Evolutionary conservation across 1,140 invertebrate species (phyloP), one percentile per base, ranked within the genome.

Genomic region (Melitaea cinxia): DNA sequence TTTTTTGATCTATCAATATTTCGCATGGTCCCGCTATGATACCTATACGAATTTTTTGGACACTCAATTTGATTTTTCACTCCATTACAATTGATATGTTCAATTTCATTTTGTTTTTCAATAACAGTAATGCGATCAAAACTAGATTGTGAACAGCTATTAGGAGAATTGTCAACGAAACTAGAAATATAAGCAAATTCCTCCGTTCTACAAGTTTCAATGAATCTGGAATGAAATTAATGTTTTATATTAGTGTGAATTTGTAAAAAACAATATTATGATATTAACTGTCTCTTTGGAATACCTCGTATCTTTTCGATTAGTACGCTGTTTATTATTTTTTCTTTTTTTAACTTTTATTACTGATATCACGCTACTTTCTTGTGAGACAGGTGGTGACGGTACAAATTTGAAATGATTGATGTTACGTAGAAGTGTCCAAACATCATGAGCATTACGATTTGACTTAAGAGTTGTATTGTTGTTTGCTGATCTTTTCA

Each of bases 51-150:
- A 49, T 23, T 23, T 12, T 33, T 53, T 24, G 35, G 23, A 23
- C 55, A 47, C 7, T 28, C 35, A 21, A 45, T 23, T 33, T 45
- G 28, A 1, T 7, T 7, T 28, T 39, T 4, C 15, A 19, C 28
- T 55, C 26, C 28, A 14, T 24, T 21, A 47, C 9, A 23, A 47
- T 3, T 42, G n/a, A 63, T 47, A 24, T 23, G 21, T 61, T 67
- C 19, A 42, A 28, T 68, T 9, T 83, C 74, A 50, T 78, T 70
- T 55, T 82, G 60, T 59, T 79, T 87, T 52, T 82, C 75, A 47
- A 89, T 86, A 12, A 89, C 84, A 0, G 85, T 89, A 17, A 89
- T 56, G n/a, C 81, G 75, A 77, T 85, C 85, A 35, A 73, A 68
- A 69, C 85, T 88, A 4, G 85, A 82, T 17, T 70, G 78, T 4